A percentile compares a stretch with the other conserved stretches of the same genome.
Evolutionary conservation across 2,888 invertebrate genomes (phyloP).

Genomic region (Liodrosophila aerea): DNA sequence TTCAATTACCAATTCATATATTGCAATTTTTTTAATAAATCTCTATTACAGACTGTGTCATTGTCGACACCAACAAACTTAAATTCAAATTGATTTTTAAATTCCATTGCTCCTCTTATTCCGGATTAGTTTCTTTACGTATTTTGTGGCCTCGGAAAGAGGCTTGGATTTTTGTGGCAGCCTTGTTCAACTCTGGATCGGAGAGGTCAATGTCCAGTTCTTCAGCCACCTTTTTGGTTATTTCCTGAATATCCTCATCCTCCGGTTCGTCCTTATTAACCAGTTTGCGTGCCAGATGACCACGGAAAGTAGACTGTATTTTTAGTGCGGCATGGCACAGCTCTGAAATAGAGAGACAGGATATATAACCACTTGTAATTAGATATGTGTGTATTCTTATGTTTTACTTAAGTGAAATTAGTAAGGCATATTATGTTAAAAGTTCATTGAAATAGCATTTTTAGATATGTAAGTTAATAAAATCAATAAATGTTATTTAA

Average conservation of each 20-base stretch:
- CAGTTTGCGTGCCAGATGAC: conserved; percentile 93
- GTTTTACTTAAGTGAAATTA: conserved; percentile 21
- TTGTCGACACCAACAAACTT: conserved; percentile 60
- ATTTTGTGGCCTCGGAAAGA: conserved; percentile 95
- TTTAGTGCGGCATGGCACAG: conserved; percentile 92
- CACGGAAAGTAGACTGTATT: conserved; percentile 95
- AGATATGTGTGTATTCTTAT: background rate
- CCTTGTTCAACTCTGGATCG: conserved; percentile 93
- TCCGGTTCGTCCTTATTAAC: conserved; percentile 83
- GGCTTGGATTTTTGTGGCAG: conserved; percentile 95
- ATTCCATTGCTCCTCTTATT: conserved; percentile 56
- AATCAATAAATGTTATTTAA: too few species aligned
- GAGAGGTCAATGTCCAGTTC: conserved; percentile 92
- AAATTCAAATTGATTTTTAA: conserved; percentile 43
- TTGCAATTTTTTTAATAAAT: conserved; percentile 11
- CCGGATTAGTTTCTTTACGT: conserved; percentile 86
- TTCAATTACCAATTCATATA: conserved; percentile 60
- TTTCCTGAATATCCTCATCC: conserved; percentile 82
- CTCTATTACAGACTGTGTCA: conserved; percentile 37
- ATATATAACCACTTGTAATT: too few species aligned
- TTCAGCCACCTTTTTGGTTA: conserved; percentile 86
- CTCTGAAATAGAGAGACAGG: conserved; percentile 83
- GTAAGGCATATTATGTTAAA: too few species aligned
- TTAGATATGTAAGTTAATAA: too few species aligned
- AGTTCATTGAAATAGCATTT: too few species aligned